Conservation (phyloP, 2,888 invertebrate species). For the Baccha elongata region DNA sequence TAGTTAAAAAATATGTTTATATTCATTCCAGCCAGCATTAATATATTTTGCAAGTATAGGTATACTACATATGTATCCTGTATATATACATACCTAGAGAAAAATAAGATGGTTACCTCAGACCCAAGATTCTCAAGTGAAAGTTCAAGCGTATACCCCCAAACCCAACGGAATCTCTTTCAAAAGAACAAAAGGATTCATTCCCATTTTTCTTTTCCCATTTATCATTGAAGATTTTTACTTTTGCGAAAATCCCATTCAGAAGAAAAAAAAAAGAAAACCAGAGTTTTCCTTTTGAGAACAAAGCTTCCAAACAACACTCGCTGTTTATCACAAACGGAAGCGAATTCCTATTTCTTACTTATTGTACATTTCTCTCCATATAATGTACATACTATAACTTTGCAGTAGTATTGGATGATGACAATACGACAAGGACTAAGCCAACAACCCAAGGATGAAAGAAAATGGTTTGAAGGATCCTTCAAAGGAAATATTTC, state of each 20-base stretch:
- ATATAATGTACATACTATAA: too few relatives aligned
- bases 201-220: conserved; percentile 48
- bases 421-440: conserved; percentile 5
- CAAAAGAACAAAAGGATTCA: conserved; percentile 63
- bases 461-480: conserved; percentile 72
- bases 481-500: conserved; percentile 74
- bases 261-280: conserved; percentile 45
- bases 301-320: conserved; percentile 46
- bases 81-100: too few relatives aligned
- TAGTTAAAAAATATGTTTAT: too few relatives aligned
- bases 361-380: conserved; percentile 16
- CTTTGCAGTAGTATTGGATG: conserved; percentile 8
- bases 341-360: conserved; percentile 57
- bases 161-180: conserved; percentile 14
- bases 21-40: too few relatives aligned
- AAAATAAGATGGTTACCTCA: neutral
- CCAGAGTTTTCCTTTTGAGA: conserved; percentile 66
- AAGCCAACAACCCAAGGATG: conserved; percentile 28
- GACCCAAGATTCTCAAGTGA: conserved; percentile 15
- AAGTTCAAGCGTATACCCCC: conserved; percentile 18
- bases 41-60: too few relatives aligned
- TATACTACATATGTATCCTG: too few relatives aligned
- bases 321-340: conserved; percentile 22
- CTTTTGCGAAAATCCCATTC: conserved; percentile 12
- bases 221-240: conserved; percentile 1